Evolutionary conservation across 2,797 vertebrate genomes (phyloP), one percentile per base, ranked within the genome.

Genomic region (Macropodus opercularis): DNA sequence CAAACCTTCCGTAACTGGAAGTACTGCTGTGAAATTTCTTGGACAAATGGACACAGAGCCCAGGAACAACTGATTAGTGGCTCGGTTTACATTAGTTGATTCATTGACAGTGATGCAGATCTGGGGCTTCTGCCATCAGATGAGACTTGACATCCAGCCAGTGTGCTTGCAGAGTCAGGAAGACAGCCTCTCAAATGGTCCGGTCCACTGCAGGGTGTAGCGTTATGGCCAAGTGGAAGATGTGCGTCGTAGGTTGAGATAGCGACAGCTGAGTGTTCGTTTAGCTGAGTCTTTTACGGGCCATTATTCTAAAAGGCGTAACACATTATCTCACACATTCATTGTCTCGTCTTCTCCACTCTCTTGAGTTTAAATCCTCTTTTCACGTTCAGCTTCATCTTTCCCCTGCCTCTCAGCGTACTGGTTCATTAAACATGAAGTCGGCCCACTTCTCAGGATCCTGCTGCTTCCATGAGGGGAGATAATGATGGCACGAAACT

Each of bases 401-500:
- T 11, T 4, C 1, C 38, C 32, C 21, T 11, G 0, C 42, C 27
- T n/a, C 43, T 52, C 10, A 29, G 26, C 42, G 60, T 3, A 0
- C 38, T 8, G 22, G 42, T 63, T 71, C 48, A 58, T 67, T 35
- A 80, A 66, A 60, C 40, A 58, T 29, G 4, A 46, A 39, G 27
- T 41, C 63, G 67, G 38, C 77, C 68, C 64, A 68, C 44, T 84
- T 78, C 29, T 76, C 46, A 1, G 57, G 17, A 39, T 29, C 50
- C 58, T 31, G 39, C 53, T 39, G 66, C 53, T 56, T 52, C 2
- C 7, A 24, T 8, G 18, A 48, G 59, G 55, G 63, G 48, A 27
- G 42, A 66, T 78, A 75, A 85, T 63, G 69, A 79, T 49, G 4
- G 41, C 3, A 5, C 54, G 53, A 68, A 63, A 32, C 52, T 55